A percentile compares a stretch with the other conserved stretches of the same genome.
Evolutionary conservation across 2,888 invertebrate species (phyloP).

Genomic region (Tenthredo livida): DNA sequence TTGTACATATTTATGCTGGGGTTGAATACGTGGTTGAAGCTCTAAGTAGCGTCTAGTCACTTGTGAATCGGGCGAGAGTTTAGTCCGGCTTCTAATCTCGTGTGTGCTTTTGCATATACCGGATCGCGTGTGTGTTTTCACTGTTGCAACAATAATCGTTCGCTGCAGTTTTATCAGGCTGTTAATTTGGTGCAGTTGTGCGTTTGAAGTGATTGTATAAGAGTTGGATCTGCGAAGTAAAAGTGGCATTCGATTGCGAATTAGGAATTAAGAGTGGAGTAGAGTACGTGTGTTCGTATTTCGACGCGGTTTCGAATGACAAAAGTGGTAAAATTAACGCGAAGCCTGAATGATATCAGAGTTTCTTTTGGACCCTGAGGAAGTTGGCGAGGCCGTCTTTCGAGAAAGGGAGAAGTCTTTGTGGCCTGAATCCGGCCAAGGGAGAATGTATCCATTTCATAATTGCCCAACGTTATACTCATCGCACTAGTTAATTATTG

Average conservation of each 20-base stretch:
- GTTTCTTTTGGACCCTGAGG: background rate
- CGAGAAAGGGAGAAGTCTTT: background rate
- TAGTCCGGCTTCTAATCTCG: background rate
- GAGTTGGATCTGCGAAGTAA: background rate
- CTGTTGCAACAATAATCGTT: background rate
- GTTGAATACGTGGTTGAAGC: background rate
- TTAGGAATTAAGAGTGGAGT: background rate
- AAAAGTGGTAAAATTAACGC: background rate
- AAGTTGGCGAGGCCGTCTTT: background rate
- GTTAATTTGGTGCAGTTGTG: background rate
- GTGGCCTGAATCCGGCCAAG: background rate
- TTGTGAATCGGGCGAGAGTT: background rate
- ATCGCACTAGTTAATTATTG: background rate
- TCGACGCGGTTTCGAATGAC: background rate
- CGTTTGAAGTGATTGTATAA: background rate
- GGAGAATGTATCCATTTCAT: background rate
- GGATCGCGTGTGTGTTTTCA: background rate
- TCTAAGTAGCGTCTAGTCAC: background rate
- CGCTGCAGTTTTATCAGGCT: background rate
- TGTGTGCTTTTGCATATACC: background rate
- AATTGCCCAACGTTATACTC: background rate
- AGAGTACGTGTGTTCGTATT: background rate
- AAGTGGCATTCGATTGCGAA: background rate
- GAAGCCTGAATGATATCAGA: background rate
- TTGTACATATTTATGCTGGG: slow-evolving; percentile 32